Evolutionary conservation across 1,140 invertebrate species (phyloP), one percentile per base, ranked within the genome.

Genomic region (Tetragonula clypearis): DNA sequence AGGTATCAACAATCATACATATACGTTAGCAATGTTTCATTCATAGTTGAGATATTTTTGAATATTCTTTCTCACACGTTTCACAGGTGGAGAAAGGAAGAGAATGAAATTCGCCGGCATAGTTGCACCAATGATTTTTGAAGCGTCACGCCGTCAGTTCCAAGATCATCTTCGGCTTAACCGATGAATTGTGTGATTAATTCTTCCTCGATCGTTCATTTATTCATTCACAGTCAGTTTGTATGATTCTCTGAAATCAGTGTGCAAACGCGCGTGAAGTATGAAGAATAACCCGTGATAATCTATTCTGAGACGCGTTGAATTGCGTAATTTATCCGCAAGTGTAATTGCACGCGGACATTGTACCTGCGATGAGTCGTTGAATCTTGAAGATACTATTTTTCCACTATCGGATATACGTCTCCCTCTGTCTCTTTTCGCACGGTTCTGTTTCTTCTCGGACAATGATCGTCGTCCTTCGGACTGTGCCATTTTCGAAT

Each of bases 341-440:
- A 23, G 12, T n/a, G 53, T 69, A 78, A 71, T 78, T 83, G n/a
- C 23, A 14, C 12, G 30, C 73, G 81, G 74, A 17, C 53, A 83
- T 83, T 83, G 75, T 69, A 83, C 65, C 41, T 49, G 41, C 41
- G 55, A n/a, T 23, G n/a, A 60, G 60, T 55, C 21, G 15, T 55
- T 15, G 15, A n/a, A n/a, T 5, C 30, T 41, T 1, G 23, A 41
- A 41, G 23, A 84, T 49, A 8, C 35, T 35, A 35, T 35, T 35
- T 79, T 26, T 78, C 55, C 17, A 23, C 35, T 19, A 60, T 79
- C 66, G 66, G 66, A 79, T 66, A 17, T 8, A 6, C 0, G 41
- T 26, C 30, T 58, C n/a, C 55, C 23, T 55, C 19, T n/a, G 55
- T 15, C 19, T 65, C 26, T 35, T 72, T 53, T 72, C 58, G 26